Evolutionary conservation across 1,140 invertebrate species (phyloP).

Genomic region (Drosophila kikkawai): DNA sequence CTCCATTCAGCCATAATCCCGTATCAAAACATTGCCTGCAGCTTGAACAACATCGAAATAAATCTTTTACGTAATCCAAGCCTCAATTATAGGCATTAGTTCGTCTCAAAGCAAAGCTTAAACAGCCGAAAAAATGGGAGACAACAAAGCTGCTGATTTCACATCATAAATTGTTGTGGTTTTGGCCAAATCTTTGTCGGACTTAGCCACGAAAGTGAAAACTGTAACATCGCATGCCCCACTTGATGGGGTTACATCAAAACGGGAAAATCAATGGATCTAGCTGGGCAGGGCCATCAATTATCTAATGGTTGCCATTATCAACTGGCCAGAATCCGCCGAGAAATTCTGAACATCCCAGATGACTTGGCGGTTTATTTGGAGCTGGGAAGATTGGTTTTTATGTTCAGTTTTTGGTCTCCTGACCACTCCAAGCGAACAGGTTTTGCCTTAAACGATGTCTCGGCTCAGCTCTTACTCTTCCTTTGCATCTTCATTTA

Average conservation of each 20-base stretch:
- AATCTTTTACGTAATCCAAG: conserved; percentile 59
- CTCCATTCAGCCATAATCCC: conserved; percentile 22
- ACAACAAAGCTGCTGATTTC: conserved; percentile 56
- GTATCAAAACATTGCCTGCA: conserved; percentile 44
- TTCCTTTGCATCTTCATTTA: conserved; percentile 80
- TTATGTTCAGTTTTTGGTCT: conserved; percentile 31
- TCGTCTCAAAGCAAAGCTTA: conserved; percentile 57
- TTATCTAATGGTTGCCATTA: conserved; percentile 26
- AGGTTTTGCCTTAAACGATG: conserved; percentile 73
- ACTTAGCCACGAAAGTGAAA: conserved; percentile 68
- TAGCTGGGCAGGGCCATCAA: conserved; percentile 24
- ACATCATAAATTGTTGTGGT: conserved; percentile 66
- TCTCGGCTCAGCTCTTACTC: conserved; percentile 71
- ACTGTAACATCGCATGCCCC: conserved; percentile 61
- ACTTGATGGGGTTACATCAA: conserved; percentile 50
- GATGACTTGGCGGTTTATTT: conserved; percentile 32
- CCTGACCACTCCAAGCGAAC: conserved; percentile 62
- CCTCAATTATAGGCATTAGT: conserved; percentile 73
- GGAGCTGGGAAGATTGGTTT: conserved; percentile 2
- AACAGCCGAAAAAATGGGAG: conserved; percentile 34
- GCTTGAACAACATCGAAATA: conserved; percentile 38
- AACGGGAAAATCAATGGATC: conserved; percentile 25
- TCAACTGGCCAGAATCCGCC: conserved; percentile 4
- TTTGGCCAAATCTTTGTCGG: conserved; percentile 52
- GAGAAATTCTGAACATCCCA: conserved; percentile 28